Percentiles rank a stretch among this genome's conserved stretches.
These are phyloP conservation scores for Heliothis peltigera DNA, from an alignment of 2,888 invertebrate species.

Conservation along the genomic window DNA sequence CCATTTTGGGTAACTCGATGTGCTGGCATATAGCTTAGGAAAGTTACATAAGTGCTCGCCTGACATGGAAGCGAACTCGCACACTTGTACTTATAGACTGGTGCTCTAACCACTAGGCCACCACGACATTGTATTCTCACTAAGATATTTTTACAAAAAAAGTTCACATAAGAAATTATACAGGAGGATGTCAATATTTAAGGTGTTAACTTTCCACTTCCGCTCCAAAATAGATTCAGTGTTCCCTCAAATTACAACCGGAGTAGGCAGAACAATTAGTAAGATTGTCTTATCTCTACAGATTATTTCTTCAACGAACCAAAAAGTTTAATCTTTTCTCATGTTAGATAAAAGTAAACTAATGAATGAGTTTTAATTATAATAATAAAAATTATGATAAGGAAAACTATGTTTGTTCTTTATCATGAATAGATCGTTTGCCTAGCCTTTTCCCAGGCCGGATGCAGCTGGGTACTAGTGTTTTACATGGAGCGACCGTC, in stretches of 20 bases:
- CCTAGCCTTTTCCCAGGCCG: too few species aligned
- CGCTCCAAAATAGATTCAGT: conserved; percentile 54
- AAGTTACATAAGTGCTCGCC: too few species aligned
- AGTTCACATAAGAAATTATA: too few species aligned
- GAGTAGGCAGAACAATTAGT: conserved; percentile 49
- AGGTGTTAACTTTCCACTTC: conserved; percentile 60
- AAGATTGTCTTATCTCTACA: conserved; percentile 42
- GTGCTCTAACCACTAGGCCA: too few species aligned
- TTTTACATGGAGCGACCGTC: too few species aligned
- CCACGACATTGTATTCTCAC: conserved; percentile 19
- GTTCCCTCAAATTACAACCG: conserved; percentile 52
- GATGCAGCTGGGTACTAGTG: too few species aligned
- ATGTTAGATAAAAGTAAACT: neutral
- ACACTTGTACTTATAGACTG: too few species aligned
- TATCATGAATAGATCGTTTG: neutral
- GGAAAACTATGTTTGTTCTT: neutral
- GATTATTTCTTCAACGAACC: conserved; percentile 10
- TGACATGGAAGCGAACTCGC: too few species aligned
- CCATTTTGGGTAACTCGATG: too few species aligned
- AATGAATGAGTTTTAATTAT: neutral
- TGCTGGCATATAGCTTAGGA: too few species aligned
- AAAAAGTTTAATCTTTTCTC: conserved; percentile 6
- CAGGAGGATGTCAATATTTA: conserved; percentile 64
- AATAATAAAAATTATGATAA: neutral
- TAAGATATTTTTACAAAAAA: too few species aligned